phyloP scores from a whole-genome alignment of 1,140 invertebrate species.

The Leptinotarsa texana region DNA sequence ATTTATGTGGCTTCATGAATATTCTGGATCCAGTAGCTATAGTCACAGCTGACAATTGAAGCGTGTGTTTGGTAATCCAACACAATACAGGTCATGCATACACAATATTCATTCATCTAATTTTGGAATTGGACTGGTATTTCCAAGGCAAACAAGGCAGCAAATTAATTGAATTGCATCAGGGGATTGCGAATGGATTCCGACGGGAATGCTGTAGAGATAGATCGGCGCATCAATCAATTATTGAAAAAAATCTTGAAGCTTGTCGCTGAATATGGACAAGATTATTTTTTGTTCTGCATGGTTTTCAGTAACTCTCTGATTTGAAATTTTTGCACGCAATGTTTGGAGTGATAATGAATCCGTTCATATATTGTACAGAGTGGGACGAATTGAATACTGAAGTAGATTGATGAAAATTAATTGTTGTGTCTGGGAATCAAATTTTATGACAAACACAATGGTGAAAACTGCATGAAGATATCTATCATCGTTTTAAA shows the following conservation, averaged over 20 bases:
- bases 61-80: constrained; percentile 19
- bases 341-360: too few species aligned
- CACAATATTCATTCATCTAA: constrained; percentile 28
- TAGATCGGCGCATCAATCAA: neutral
- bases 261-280: too few species aligned
- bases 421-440: too few species aligned
- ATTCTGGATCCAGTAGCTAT: constrained; percentile 14
- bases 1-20: constrained; percentile 14
- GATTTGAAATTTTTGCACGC: too few species aligned
- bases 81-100: constrained; percentile 26
- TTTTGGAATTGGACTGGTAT: constrained; percentile 39
- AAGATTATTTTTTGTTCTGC: too few species aligned
- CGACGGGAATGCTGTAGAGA: neutral
- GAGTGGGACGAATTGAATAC: too few species aligned
- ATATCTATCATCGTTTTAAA: too few species aligned
- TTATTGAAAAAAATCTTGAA: neutral
- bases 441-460: too few species aligned
- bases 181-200: constrained; percentile 30
- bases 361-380: too few species aligned
- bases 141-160: constrained; percentile 39
- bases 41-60: constrained; percentile 23
- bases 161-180: constrained; percentile 41
- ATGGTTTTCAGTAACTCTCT: too few species aligned
- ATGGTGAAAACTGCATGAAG: too few species aligned
- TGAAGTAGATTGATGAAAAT: too few species aligned